phyloP scores from a whole-genome alignment of 1,140 invertebrate species.

The Agrypnia vestita region DNA sequence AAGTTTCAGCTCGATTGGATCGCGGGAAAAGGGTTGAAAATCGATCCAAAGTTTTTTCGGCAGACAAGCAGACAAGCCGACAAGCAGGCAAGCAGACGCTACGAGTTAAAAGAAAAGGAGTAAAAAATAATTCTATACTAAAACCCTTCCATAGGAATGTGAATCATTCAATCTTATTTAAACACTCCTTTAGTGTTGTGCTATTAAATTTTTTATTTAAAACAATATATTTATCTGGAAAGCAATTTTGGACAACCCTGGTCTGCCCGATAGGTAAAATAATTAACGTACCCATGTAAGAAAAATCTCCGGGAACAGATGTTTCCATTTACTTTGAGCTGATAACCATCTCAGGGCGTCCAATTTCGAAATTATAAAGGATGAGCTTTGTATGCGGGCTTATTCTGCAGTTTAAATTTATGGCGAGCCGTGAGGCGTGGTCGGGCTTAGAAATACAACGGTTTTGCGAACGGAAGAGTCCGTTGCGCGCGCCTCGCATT shows the following conservation, averaged over 20 bases:
- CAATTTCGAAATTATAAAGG: constrained; percentile 44
- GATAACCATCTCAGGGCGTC: constrained; percentile 39
- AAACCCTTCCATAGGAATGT: too few relatives aligned
- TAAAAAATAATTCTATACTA: too few relatives aligned
- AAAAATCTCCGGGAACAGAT: constrained; percentile 46
- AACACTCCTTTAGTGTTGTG: too few relatives aligned
- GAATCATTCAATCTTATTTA: too few relatives aligned
- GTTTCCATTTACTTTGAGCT: constrained; percentile 28
- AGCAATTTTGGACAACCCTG: not conserved
- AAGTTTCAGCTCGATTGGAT: too few relatives aligned
- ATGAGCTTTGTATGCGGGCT: constrained; percentile 22
- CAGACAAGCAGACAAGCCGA: too few relatives aligned
- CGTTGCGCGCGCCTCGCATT: not conserved
- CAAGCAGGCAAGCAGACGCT: too few relatives aligned
- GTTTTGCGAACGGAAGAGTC: not conserved
- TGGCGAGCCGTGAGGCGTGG: constrained; percentile 31
- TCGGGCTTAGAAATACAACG: not conserved
- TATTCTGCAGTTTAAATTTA: constrained; percentile 24
- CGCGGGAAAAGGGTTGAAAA: too few relatives aligned
- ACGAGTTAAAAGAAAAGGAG: too few relatives aligned
- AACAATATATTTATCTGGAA: too few relatives aligned
- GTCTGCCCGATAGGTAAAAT: not conserved
- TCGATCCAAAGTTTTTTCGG: too few relatives aligned
- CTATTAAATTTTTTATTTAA: too few relatives aligned
- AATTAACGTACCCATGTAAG: constrained; percentile 26